These are phyloP conservation scores for Lysiphlebus fabarum DNA, from an alignment of 1,140 invertebrate genomes.

Conservation along the genomic window DNA sequence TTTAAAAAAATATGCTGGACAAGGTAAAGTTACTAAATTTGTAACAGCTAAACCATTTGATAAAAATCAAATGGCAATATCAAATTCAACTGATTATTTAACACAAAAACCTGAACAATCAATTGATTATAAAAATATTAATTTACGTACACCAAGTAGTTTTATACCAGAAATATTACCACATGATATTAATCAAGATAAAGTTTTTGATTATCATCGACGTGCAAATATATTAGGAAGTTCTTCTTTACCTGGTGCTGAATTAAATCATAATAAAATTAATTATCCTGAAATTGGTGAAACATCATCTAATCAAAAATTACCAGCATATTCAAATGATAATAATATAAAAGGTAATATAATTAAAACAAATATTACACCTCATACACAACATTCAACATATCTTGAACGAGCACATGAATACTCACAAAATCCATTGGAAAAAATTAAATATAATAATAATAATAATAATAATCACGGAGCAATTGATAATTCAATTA, in stretches of 20 bases:
- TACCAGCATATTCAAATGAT: too few relatives aligned
- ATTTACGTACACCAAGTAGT: conserved; percentile 50
- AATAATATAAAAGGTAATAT: too few relatives aligned
- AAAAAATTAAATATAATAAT: too few relatives aligned
- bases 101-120: conserved; percentile 36
- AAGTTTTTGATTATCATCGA: conserved; percentile 1
- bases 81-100: conserved; percentile 41
- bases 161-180: conserved; percentile 39
- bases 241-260: neutral
- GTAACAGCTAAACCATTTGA: conserved; percentile 39
- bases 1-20: conserved; percentile 56
- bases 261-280: neutral
- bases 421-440: too few relatives aligned
- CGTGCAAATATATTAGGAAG: too few relatives aligned
- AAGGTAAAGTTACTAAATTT: conserved; percentile 55
- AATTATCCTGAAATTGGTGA: too few relatives aligned
- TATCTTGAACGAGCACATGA: too few relatives aligned
- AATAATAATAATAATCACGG: too few relatives aligned
- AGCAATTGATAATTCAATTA: too few relatives aligned
- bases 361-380: too few relatives aligned
- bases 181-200: conserved; percentile 1
- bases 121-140: conserved; percentile 26
- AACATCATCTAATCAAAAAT: too few relatives aligned
- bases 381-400: too few relatives aligned
- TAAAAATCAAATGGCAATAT: conserved; percentile 39